Conservation (phyloP, 2,888 invertebrate genomes). For the Agriopis aurantiaria region DNA sequence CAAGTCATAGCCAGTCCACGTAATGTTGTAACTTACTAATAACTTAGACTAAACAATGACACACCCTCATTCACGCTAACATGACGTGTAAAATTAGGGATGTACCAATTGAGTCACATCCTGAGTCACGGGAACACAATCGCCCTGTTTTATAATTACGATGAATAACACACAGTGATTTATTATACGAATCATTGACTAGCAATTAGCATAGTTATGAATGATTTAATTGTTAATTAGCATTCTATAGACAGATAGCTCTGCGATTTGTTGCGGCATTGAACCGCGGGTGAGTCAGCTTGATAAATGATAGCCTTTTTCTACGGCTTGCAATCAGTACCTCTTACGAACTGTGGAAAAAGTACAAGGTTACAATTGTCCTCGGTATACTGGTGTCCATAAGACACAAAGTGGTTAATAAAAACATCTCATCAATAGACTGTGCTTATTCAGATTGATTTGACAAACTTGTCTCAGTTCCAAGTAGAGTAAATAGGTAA, state of each 20-base stretch:
- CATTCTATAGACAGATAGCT: slow-evolving; percentile 53
- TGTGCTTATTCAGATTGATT: neutral
- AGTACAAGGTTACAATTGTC: slow-evolving; percentile 11
- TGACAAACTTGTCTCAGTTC: neutral
- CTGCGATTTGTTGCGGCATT: slow-evolving; percentile 40
- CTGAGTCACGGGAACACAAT: slow-evolving; percentile 46
- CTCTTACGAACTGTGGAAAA: neutral
- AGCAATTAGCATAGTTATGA: slow-evolving; percentile 56
- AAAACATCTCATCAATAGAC: neutral
- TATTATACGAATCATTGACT: slow-evolving; percentile 52
- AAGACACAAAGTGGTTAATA: neutral
- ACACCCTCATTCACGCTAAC: slow-evolving; percentile 61
- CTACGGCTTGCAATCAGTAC: slow-evolving; percentile 4
- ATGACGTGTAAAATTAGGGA: slow-evolving; percentile 55
- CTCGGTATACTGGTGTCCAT: neutral
- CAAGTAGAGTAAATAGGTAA: too few relatives aligned
- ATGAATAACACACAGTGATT: slow-evolving; percentile 69
- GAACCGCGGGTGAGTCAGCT: slow-evolving; percentile 43
- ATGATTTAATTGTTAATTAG: slow-evolving; percentile 56
- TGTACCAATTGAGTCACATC: slow-evolving; percentile 54
- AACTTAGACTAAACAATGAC: slow-evolving; percentile 63
- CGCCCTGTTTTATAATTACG: slow-evolving; percentile 44
- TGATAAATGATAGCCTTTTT: slow-evolving; percentile 28
- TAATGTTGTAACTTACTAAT: slow-evolving; percentile 30
- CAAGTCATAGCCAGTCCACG: slow-evolving; percentile 18